Percentiles rank a stretch among this genome's conserved stretches.
These are phyloP conservation scores for Neolamprologus tretocephalus DNA, from an alignment of 2,113 vertebrate species.

Conservation along the genomic window DNA sequence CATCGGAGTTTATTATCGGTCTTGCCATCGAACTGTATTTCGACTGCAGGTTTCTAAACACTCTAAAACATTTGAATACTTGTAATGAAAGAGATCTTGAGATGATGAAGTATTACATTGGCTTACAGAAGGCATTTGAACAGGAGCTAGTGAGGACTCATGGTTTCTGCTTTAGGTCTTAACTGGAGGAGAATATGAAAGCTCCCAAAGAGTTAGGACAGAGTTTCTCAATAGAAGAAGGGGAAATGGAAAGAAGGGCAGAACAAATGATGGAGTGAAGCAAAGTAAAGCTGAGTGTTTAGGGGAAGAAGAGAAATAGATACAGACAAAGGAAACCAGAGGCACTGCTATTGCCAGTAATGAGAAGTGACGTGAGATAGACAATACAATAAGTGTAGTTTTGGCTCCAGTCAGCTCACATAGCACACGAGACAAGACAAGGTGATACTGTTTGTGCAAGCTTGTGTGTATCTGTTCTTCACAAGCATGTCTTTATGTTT, in stretches of 20 bases:
- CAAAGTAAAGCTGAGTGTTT: not conserved
- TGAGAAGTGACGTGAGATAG: not conserved
- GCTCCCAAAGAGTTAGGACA: not conserved
- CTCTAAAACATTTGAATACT: not conserved
- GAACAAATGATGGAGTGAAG: not conserved
- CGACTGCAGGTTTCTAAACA: not conserved
- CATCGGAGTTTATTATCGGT: not conserved
- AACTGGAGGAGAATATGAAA: not conserved
- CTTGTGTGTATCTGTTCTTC: not conserved
- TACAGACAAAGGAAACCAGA: not conserved
- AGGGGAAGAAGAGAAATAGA: not conserved
- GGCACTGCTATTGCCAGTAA: not conserved
- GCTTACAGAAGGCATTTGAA: not conserved
- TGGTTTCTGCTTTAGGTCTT: not conserved
- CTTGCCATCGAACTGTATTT: fast-evolving
- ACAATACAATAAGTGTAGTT: not conserved
- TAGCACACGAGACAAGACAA: not conserved
- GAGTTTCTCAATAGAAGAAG: not conserved
- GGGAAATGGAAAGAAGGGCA: not conserved
- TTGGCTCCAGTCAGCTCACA: not conserved
- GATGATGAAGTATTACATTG: not conserved
- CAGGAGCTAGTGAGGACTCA: not conserved
- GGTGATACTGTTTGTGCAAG: not conserved
- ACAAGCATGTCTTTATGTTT: not conserved
- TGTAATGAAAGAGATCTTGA: not conserved